Percentiles rank a stretch among this genome's conserved stretches.
Conservation (phyloP, 2,113 vertebrate species). For the Thunnus thynnus region DNA sequence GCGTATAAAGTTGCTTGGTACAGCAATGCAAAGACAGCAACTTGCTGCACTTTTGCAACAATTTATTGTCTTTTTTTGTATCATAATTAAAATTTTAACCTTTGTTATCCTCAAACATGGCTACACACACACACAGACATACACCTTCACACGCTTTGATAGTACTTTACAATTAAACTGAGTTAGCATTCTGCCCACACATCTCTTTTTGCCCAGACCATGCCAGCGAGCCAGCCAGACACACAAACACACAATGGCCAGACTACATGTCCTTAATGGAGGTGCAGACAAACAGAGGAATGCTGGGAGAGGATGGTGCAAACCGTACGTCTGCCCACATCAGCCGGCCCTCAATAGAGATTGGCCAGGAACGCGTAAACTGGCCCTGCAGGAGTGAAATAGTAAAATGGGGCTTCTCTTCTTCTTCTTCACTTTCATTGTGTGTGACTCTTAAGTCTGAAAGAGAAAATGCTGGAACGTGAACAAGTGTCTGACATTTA, state of each 20-base stretch:
- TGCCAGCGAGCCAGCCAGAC: constrained; percentile 64
- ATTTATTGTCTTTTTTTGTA: background rate
- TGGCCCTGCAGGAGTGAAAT: constrained; percentile 70
- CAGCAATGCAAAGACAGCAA: background rate
- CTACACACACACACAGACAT: constrained; percentile 16
- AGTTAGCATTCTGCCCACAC: constrained; percentile 78
- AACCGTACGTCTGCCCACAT: constrained; percentile 76
- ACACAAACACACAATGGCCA: constrained; percentile 70
- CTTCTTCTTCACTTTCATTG: constrained; percentile 63
- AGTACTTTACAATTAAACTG: constrained; percentile 49
- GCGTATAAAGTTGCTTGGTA: background rate
- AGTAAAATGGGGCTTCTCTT: constrained; percentile 69
- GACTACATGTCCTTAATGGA: constrained; percentile 73
- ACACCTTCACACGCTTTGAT: constrained; percentile 48
- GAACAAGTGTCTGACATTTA: constrained; percentile 45
- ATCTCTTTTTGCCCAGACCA: constrained; percentile 31
- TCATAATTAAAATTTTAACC: constrained; percentile 16
- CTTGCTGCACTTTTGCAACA: background rate
- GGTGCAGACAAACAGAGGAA: constrained; percentile 75
- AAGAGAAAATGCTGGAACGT: constrained; percentile 64
- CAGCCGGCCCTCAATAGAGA: constrained; percentile 76
- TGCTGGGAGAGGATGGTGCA: constrained; percentile 63
- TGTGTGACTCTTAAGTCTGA: constrained; percentile 62
- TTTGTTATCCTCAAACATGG: constrained; percentile 35
- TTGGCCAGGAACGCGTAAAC: constrained; percentile 79